Conservation (phyloP, 2,888 invertebrate genomes). For the Elysia crispata region DNA sequence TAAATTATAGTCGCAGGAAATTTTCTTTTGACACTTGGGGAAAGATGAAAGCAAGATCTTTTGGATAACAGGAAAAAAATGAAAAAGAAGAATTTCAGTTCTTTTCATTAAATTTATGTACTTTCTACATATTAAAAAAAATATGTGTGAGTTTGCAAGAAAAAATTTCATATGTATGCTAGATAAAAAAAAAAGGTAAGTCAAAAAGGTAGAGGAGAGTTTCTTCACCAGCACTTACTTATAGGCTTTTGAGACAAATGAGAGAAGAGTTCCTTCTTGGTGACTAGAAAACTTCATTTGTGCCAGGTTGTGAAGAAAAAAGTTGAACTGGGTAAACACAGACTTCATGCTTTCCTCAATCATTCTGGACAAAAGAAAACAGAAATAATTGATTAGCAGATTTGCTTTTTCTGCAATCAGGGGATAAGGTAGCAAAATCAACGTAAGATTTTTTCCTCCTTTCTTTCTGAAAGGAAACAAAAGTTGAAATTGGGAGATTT, state of each 20-base stretch:
- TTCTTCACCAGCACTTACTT: conserved; percentile 82
- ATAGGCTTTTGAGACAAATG: conserved; percentile 95
- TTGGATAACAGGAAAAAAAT: too few species aligned
- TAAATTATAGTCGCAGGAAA: too few species aligned
- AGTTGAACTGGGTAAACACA: conserved; percentile 97
- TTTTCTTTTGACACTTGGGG: too few species aligned
- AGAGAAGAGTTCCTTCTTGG: conserved; percentile 82
- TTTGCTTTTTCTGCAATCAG: not conserved
- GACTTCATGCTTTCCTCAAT: conserved; percentile 96
- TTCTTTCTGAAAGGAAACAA: too few species aligned
- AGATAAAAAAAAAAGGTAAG: not conserved
- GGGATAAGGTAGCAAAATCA: too few species aligned
- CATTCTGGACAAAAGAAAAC: conserved; percentile 79
- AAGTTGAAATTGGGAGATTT: too few species aligned
- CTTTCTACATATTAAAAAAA: not conserved
- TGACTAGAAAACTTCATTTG: conserved; percentile 94
- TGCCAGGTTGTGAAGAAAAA: conserved; percentile 97
- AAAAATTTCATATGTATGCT: not conserved
- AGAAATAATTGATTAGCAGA: not conserved
- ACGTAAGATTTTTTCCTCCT: too few species aligned
- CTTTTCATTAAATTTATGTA: too few species aligned
- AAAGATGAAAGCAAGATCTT: too few species aligned
- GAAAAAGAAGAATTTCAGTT: too few species aligned
- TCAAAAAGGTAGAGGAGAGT: conserved; percentile 80
- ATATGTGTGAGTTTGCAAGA: not conserved